Base-by-base conservation (phyloP, 1,140 invertebrate species). In the Triops cancriformis region DNA sequence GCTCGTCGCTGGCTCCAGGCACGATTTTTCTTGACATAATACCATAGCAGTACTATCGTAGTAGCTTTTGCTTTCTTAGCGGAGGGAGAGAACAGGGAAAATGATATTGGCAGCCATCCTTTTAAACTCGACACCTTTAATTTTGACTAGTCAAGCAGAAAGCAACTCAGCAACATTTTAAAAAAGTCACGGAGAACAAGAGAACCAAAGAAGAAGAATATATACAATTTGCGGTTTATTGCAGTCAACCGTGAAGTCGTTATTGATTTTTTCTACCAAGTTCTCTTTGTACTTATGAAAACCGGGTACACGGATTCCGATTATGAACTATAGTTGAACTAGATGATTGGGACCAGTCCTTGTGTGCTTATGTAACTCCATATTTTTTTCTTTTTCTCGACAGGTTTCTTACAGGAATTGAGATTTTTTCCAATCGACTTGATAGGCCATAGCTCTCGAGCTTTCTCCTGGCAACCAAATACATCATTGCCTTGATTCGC, bases 71-170 rank as follows among this genome's bases (percentile, higher is more conserved):
- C 51, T 64, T 64, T 64, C 51, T 64, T 37, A 37, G 31, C 31
- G 31, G 31, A 37, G 2, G 31, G 7, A 37, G 2, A 37, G 31
- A 4, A 7, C 2, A 37, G 31, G 31, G 31, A 37, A 37, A 37
- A 37, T 4, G 7, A 14, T 23, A n/a, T 23, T 64, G 14, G 7
- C 1, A 18, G 14, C 23, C 23, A 12, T 64, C 51, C 51, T 23
- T 64, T 64, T 64, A 64, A 64, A 64, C 18, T 64, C 51, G 23
- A 64, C 51, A 64, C 51, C 51, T 64, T 23, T 64, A 64, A 64
- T 64, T 64, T 37, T 64, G 51, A 18, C 23, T 64, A 64, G 18
- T 64, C 51, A 23, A 64, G 10, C 51, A 64, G 9, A 64, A 64
- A 64, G 51, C 51, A 64, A 64, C 51, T 64, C 3, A 64, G n/a